Evolutionary conservation across 2,888 invertebrate species (phyloP), one percentile per base, ranked within the genome.

Genomic region (Pterostichus niger): DNA sequence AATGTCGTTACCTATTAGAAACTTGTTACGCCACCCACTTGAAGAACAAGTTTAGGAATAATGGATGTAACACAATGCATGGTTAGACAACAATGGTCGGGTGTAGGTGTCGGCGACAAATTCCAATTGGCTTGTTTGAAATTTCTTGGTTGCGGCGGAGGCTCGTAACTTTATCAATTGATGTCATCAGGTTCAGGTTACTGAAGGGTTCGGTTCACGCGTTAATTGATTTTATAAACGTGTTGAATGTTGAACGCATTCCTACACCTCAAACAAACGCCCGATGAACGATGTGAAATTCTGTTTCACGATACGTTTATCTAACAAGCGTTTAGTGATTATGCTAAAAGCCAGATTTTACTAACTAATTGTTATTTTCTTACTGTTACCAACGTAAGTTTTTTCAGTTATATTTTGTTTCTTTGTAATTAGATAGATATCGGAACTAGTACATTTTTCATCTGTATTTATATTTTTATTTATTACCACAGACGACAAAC

Each of bases 191-290:
- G 56, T 56, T 17, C 56, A 17, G 17, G 24, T 17, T 56, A 17
- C 56, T 15, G 13, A 13, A 13, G 17, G 31, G 64, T 64, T 64
- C 15, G 10, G 64, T 35, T 61, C 33, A 35, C 13, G 64, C 64
- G 64, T 64, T 64, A 64, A 64, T 64, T 64, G 64, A 64, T 64
- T 64, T 64, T 64, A 64, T 64, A 40, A 40, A 64, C 64, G 64
- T 64, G 64, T 64, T 64, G 64, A 64, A 64, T 64, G 64, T 64
- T 64, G 13, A 35, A 35, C 40, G 40, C 35, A 64, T 64, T 64
- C 64, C 64, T 35, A n/a, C 6, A 64, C 64, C 64, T 64, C 64
- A 64, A 64, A 64, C 15, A 64, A 40, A 64, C 40, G 64, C 15
- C 15, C 64, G 31, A 10, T 31, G 24, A 59, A 59, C 59, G 31